These are phyloP conservation scores for Scytalopus superciliaris DNA, from an alignment of 2,113 vertebrate species.

Conservation along the genomic window DNA sequence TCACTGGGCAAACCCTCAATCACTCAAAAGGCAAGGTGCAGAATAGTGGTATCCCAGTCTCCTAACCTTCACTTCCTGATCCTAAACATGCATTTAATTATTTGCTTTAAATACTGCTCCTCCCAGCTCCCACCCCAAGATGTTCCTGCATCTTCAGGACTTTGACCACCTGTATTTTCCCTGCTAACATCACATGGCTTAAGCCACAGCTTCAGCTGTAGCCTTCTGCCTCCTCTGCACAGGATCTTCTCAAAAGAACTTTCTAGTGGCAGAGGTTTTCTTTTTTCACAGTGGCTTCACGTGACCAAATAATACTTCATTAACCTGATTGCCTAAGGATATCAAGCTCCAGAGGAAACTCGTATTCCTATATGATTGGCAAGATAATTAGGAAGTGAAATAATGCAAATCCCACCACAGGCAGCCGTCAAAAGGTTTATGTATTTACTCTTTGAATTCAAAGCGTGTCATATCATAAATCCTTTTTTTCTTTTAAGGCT, in stretches of 20 bases:
- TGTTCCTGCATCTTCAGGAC: neutral
- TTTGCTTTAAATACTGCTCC: neutral
- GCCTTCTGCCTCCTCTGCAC: neutral
- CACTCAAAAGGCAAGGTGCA: neutral
- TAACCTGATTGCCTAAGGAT: constrained; percentile 18
- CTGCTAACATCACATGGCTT: neutral
- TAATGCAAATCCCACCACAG: neutral
- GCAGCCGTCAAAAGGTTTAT: neutral
- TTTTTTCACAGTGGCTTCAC: neutral
- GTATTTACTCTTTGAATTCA: neutral
- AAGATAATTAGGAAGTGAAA: constrained; percentile 48
- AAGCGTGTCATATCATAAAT: neutral
- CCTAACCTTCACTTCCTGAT: neutral
- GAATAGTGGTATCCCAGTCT: neutral
- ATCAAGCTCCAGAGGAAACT: neutral
- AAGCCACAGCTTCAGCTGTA: neutral
- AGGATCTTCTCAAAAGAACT: neutral
- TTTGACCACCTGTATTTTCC: neutral
- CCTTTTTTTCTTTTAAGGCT: neutral
- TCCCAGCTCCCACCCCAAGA: neutral
- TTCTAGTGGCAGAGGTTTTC: neutral
- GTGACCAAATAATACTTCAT: constrained; percentile 10
- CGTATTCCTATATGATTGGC: neutral
- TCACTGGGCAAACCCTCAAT: neutral
- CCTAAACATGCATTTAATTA: neutral